Conservation (phyloP, 1,140 invertebrate genomes). For the Anastatus disparis region DNA sequence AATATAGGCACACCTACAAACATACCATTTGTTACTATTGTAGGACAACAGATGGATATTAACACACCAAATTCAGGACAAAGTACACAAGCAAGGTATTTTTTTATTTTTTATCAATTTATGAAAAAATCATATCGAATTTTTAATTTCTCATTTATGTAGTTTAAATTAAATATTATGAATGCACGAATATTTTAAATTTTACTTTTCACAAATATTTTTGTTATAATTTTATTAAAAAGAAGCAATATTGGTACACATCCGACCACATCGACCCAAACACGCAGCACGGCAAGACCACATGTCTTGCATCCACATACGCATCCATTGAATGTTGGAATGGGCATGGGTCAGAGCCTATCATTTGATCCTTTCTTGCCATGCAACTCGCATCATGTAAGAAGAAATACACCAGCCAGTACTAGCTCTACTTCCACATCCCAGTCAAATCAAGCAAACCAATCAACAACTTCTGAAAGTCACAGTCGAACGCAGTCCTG, state of each 20-base stretch:
- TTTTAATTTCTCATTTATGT: too few species aligned
- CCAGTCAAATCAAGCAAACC: slow-evolving; percentile 52
- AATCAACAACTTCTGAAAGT: slow-evolving; percentile 43
- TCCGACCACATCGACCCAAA: slow-evolving; percentile 75
- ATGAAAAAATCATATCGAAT: too few species aligned
- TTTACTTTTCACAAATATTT: too few species aligned
- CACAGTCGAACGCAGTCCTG: slow-evolving; percentile 44
- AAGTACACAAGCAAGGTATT: slow-evolving; percentile 67
- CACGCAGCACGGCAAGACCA: slow-evolving; percentile 73
- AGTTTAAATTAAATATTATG: too few species aligned
- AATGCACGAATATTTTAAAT: too few species aligned
- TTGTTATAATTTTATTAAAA: neutral
- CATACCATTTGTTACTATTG: slow-evolving; percentile 31
- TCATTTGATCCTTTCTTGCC: slow-evolving; percentile 77
- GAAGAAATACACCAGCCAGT: slow-evolving; percentile 43
- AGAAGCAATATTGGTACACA: slow-evolving; percentile 73
- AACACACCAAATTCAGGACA: slow-evolving; percentile 58
- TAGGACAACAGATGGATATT: slow-evolving; percentile 38
- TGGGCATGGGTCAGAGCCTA: slow-evolving; percentile 59
- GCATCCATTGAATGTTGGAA: slow-evolving; percentile 58
- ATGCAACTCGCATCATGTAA: slow-evolving; percentile 75
- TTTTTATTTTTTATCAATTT: neutral
- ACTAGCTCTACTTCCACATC: slow-evolving; percentile 43
- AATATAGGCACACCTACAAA: slow-evolving; percentile 16
- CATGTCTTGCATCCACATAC: slow-evolving; percentile 68